Evolutionary conservation across 1,140 invertebrate genomes (phyloP).

Genomic region (Pseudomyrmex pallidus): DNA sequence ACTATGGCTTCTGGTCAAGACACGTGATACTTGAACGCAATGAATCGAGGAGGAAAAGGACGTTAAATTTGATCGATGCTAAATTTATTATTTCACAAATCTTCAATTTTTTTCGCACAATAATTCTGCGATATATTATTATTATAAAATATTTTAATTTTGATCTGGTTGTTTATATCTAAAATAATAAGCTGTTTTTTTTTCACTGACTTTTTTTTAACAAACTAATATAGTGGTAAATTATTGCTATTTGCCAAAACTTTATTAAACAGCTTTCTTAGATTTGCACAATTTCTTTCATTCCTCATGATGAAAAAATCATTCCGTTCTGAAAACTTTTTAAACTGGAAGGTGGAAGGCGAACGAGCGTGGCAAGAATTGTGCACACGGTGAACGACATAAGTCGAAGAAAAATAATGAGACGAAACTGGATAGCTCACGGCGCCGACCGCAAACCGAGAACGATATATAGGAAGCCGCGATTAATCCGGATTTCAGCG

Average conservation of each 20-base stretch:
- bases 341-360: neutral
- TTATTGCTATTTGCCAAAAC: neutral
- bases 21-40: conserved; percentile 43
- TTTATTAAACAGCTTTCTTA: neutral
- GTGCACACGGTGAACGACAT: neutral
- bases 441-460: conserved; percentile 47
- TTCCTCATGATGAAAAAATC: neutral
- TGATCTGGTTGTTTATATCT: neutral
- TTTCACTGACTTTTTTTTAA: neutral
- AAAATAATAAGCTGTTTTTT: neutral
- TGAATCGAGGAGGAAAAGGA: conserved; percentile 45
- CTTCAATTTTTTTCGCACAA: neutral
- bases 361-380: neutral
- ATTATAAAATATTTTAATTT: neutral
- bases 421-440: conserved; percentile 40
- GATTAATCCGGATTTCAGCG: conserved; percentile 74
- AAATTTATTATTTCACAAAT: too few species aligned
- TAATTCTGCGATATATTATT: conserved; percentile 1
- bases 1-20: conserved; percentile 46
- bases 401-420: conserved; percentile 60
- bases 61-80: neutral
- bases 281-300: neutral
- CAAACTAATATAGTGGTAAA: neutral
- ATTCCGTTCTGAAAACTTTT: neutral
- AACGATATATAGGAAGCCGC: conserved; percentile 63